Conservation (phyloP, 2,797 vertebrate species). For the Buceros bicornis region DNA sequence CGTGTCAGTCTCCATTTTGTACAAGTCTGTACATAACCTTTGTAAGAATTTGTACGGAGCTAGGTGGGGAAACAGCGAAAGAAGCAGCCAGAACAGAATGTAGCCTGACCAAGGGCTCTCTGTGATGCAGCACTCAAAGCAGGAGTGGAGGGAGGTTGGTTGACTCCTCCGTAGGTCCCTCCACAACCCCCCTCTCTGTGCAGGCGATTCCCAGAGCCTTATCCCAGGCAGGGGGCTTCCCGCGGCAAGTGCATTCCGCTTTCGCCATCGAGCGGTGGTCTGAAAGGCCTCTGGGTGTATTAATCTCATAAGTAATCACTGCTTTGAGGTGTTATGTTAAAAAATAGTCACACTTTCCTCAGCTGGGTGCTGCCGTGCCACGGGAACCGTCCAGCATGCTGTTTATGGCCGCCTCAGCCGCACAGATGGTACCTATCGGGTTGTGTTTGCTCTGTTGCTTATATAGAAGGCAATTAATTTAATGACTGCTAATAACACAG, state of each 20-base stretch:
- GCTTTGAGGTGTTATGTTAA: neutral
- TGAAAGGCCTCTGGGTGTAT: neutral
- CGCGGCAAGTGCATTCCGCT: neutral
- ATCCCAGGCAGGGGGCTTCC: neutral
- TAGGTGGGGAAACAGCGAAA: constrained; percentile 54
- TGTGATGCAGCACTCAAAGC: neutral
- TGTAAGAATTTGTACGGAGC: constrained; percentile 57
- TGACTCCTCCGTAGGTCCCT: neutral
- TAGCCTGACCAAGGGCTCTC: constrained; percentile 11
- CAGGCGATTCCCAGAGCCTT: neutral
- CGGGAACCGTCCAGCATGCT: neutral
- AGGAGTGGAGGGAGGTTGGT: neutral
- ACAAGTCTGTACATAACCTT: constrained; percentile 73
- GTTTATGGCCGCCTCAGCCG: neutral
- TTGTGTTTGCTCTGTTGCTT: neutral
- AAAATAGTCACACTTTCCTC: neutral
- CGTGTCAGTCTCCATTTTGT: constrained; percentile 69
- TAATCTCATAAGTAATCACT: neutral
- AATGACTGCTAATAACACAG: neutral
- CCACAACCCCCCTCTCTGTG: too few relatives aligned
- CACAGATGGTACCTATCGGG: accelerated
- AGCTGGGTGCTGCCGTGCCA: neutral
- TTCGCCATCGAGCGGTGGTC: neutral
- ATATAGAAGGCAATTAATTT: neutral
- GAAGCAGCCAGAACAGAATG: constrained; percentile 40